Evolutionary conservation across 2,888 invertebrate species (phyloP).

Genomic region (Blastobasis adustella): DNA sequence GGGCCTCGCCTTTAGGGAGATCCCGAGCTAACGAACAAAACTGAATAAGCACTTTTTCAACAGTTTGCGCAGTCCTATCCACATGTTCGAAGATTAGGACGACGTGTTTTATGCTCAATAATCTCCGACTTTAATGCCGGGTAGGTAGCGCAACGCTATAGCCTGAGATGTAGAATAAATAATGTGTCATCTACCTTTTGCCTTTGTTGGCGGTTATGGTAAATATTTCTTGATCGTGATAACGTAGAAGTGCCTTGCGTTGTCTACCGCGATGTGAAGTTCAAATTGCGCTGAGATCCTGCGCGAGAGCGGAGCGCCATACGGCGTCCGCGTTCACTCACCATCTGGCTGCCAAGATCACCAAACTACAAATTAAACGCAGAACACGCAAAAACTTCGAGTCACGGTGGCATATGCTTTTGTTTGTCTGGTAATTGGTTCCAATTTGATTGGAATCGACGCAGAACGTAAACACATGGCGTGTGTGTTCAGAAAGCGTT

Average conservation of each 20-base stretch:
- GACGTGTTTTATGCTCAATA: conserved; percentile 43
- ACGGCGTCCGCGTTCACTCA: conserved; percentile 29
- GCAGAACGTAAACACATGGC: background rate
- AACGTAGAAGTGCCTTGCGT: too few species aligned
- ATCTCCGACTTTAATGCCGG: conserved; percentile 48
- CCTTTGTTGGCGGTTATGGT: too few species aligned
- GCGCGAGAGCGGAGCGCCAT: conserved; percentile 31
- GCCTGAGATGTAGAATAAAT: too few species aligned
- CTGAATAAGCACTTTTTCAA: conserved; percentile 70
- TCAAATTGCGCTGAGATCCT: conserved; percentile 43
- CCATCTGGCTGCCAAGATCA: conserved; percentile 22
- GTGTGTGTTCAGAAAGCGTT: too few species aligned
- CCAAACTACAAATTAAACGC: conserved; percentile 44
- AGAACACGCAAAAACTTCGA: conserved; percentile 25
- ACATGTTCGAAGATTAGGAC: conserved; percentile 62
- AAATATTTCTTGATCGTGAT: too few species aligned
- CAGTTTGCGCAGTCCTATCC: conserved; percentile 36
- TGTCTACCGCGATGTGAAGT: too few species aligned
- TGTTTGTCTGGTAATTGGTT: conserved; percentile 44
- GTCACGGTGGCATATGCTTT: conserved; percentile 64
- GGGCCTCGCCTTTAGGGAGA: conserved; percentile 56
- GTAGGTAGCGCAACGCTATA: conserved; percentile 2
- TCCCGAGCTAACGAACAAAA: conserved; percentile 49
- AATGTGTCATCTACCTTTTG: too few species aligned
- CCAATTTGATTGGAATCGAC: conserved; percentile 31